Conservation (phyloP, 1,140 invertebrate species). For the Plutomurus gul region DNA sequence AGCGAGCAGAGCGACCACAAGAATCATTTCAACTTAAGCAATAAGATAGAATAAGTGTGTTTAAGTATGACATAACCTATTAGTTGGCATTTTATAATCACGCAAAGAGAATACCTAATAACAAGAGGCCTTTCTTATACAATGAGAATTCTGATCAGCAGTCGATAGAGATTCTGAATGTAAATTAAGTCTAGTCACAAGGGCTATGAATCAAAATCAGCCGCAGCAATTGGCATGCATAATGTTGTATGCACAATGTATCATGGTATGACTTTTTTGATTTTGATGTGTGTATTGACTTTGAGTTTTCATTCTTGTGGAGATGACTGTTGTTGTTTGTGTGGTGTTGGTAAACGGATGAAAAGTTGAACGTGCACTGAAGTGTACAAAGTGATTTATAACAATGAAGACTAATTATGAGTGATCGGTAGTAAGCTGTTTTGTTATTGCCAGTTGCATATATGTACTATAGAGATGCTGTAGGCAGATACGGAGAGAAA, state of each 20-base stretch:
- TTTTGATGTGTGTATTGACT: not conserved
- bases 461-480: not conserved
- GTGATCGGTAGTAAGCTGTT: not conserved
- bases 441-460: not conserved
- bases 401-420: slow-evolving; percentile 17
- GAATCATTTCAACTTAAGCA: no score
- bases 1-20: no score
- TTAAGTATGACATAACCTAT: no score
- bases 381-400: slow-evolving; percentile 1
- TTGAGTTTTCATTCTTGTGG: not conserved
- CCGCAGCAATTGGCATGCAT: not conserved
- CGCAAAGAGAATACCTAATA: not conserved
- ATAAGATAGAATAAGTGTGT: no score
- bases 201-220: not conserved
- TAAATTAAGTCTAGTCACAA: not conserved
- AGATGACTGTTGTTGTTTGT: not conserved
- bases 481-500: not conserved
- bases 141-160: slow-evolving; percentile 11
- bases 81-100: not conserved
- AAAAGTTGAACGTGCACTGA: not conserved
- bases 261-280: not conserved
- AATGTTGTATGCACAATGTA: not conserved
- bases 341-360: no score
- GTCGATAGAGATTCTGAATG: not conserved
- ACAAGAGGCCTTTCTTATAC: not conserved